Evolutionary conservation across 1,140 invertebrate genomes (phyloP), one percentile per base, ranked within the genome.

Genomic region (Pseudomyrmex sp.): DNA sequence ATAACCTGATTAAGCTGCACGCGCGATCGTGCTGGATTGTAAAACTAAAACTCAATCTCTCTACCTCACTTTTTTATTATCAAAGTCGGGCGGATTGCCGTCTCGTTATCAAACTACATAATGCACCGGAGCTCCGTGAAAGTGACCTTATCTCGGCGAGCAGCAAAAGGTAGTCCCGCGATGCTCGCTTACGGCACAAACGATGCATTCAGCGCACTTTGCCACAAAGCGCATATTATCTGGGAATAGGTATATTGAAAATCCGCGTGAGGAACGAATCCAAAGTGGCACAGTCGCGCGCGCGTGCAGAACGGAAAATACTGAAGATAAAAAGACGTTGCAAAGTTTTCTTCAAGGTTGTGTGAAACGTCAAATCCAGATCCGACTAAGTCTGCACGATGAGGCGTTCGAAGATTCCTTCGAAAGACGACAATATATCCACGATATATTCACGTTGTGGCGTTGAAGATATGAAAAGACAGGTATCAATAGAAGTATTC

Each of bases 211-310:
- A 72, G 44, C 56, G 20, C 15, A 4, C 44, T 70, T 20, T 8
- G 13, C 13, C n/a, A 15, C 76, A 80, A 70, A 80, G 76, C 66
- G 70, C 54, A 7, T 52, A 72, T 72, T 80, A 80, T 80, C 76
- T 66, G 15, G 9, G 8, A 35, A 35, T 35, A n/a, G n/a, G n/a
- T n/a, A 44, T 23, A 50, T 13, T 75, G 44, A 18, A 75, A 48
- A 26, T 26, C 23, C 66, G 54, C 18, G 35, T 35, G 9, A 68
- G 48, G 10, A 68, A 77, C 35, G 18, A 8, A 46, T 79, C 15
- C 46, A 13, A 26, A 52, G 58, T 46, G 44, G 7, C 58, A 26
- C 35, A n/a, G 15, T 20, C 48, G 3, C 46, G 12, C 74, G 12
- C 46, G 58, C 61, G 8, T 61, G 2, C 5, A 44, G 9, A 8